Evolutionary conservation across 2,113 vertebrate species (phyloP), one percentile per base, ranked within the genome.

Genomic region (Prunella himalayana): DNA sequence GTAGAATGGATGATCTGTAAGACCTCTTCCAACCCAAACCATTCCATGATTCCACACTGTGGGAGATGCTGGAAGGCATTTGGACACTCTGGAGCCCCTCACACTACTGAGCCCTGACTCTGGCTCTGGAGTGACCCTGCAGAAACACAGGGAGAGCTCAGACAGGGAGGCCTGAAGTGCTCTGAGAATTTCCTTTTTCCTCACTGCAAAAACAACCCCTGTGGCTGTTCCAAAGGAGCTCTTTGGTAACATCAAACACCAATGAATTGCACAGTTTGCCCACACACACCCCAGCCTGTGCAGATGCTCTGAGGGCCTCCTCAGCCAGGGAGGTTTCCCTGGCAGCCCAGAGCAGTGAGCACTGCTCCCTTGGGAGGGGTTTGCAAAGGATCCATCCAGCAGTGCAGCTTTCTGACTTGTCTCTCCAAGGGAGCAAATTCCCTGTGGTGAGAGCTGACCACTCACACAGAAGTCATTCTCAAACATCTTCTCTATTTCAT

Each of bases 61-160:
- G 60, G 71, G 30, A 49, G 71, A 21, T 30, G 30, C 33, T 30
- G 49, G 64, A 51, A 68, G 28, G 47, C 65, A 12, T 21, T 37
- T 1, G 6, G 47, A 33, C 21, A 42, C 49, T 21, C 0, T 2
- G 42, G 37, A 14, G 16, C 50, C 49, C 61, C 13, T 1, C 0
- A 0, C 1, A 17, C 18, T 10, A 3, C 44, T 1, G 6, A 49
- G 3, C 15, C 23, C 60, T 2, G 11, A 17, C 35, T 7, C 21
- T 49, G 47, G 2, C 65, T 37, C 72, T 15, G 49, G 15, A 8
- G 10, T 3, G 23, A 7, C 4, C 12, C 25, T 4, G 39, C 42
- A 39, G 45, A 8, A 12, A 31, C 21, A 14, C 0, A 0, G 11
- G 24, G 16, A 69, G 24, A 65, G 69, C 50, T 82, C 1, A 0